These are phyloP conservation scores for Abrostola triplasia DNA, from an alignment of 2,888 invertebrate genomes.

Conservation along the genomic window DNA sequence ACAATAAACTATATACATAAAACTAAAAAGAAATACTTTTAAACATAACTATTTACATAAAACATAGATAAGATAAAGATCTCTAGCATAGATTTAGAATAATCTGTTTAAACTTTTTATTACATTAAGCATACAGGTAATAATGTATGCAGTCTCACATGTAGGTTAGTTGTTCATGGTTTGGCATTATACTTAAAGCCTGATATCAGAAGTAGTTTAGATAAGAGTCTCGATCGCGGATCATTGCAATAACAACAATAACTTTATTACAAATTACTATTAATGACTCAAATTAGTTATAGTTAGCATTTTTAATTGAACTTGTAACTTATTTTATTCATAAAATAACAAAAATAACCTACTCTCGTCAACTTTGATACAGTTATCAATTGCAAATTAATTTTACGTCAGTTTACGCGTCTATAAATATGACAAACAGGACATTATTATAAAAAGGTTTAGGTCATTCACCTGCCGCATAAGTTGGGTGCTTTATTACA, in stretches of 20 bases:
- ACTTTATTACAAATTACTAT: not conserved
- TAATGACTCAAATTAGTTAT: not conserved
- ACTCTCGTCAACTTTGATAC: not conserved
- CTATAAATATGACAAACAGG: slow-evolving; percentile 30
- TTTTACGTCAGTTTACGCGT: slow-evolving; percentile 2
- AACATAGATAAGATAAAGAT: slow-evolving; percentile 1
- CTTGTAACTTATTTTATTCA: slow-evolving; percentile 14
- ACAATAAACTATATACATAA: not conserved
- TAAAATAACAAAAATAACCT: slow-evolving; percentile 8
- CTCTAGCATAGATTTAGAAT: not conserved
- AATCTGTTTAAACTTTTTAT: not conserved
- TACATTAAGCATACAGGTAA: not conserved
- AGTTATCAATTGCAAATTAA: slow-evolving; percentile 4
- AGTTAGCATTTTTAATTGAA: not conserved
- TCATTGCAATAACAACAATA: slow-evolving; percentile 1
- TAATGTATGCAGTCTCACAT: not conserved
- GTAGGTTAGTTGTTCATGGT: not conserved
- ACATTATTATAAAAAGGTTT: slow-evolving; percentile 16
- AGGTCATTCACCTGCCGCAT: slow-evolving; percentile 73
- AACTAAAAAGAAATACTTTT: too few relatives aligned
- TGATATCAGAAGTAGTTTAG: slow-evolving; percentile 17
- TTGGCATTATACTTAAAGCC: not conserved
- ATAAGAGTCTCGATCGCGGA: slow-evolving; percentile 29
- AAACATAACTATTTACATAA: not conserved
- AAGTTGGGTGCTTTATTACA: slow-evolving; percentile 63